Percentiles rank a stretch among this genome's conserved stretches.
Evolutionary conservation across 2,797 vertebrate genomes (phyloP).

Genomic region (Eulemur albifrons): DNA sequence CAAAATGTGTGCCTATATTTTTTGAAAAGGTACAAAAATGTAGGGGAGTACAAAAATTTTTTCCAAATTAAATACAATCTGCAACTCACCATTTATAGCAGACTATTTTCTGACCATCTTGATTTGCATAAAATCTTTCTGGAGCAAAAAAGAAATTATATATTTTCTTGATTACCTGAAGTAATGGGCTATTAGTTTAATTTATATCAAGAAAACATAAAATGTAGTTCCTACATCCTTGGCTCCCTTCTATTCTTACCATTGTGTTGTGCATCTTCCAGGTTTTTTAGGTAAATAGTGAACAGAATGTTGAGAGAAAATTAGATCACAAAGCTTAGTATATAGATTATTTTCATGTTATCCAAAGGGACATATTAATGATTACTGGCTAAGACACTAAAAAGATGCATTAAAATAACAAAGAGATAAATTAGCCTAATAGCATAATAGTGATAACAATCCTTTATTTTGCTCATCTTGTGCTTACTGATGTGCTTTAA

Average conservation of each 20-base stretch:
- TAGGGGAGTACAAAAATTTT: neutral
- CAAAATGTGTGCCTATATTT: neutral
- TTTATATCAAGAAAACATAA: neutral
- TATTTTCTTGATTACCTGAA: conserved; percentile 24
- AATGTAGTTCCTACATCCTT: neutral
- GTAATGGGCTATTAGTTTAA: neutral
- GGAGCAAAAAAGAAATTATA: neutral
- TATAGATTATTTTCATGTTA: neutral
- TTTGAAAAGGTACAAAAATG: neutral
- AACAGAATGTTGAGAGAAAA: neutral
- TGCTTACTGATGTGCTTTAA: neutral
- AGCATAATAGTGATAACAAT: neutral
- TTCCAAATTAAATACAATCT: conserved; percentile 28
- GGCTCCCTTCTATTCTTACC: neutral
- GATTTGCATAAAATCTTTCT: neutral
- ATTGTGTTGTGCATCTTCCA: neutral
- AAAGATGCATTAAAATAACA: neutral
- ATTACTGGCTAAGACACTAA: neutral
- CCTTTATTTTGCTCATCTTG: neutral
- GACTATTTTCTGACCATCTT: neutral
- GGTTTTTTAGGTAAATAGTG: neutral
- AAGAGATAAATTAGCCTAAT: neutral
- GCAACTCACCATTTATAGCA: neutral
- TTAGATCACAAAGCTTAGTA: neutral
- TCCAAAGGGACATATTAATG: neutral